Conservation (phyloP, 2,797 vertebrate genomes). For the Brachymystax lenok region DNA sequence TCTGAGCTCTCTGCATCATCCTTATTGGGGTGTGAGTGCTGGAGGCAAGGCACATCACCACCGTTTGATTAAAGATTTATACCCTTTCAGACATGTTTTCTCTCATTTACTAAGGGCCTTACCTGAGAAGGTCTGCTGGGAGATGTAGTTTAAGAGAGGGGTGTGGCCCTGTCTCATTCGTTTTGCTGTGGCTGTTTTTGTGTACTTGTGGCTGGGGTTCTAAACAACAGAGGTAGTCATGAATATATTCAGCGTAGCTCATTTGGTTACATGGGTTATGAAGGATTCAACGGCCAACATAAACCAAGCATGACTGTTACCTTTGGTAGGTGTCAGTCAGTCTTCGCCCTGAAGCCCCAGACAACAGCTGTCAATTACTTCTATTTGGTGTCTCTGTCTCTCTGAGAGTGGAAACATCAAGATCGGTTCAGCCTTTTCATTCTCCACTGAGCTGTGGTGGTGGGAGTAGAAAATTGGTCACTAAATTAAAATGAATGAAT, state of each 20-base stretch:
- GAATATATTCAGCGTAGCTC: constrained; percentile 11
- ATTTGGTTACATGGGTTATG: neutral
- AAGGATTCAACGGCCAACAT: neutral
- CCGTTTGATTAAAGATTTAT: constrained; percentile 79
- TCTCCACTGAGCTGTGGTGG: neutral
- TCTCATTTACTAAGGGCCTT: constrained; percentile 63
- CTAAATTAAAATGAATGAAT: neutral
- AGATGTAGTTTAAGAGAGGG: constrained; percentile 56
- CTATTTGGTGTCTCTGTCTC: neutral
- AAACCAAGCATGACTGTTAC: neutral
- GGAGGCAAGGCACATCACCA: constrained; percentile 69
- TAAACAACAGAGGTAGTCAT: constrained; percentile 14
- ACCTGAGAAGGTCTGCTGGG: constrained; percentile 56
- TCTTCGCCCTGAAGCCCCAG: neutral
- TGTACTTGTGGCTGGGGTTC: constrained; percentile 16
- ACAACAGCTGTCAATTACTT: neutral
- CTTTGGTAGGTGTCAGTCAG: neutral
- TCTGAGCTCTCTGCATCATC: constrained; percentile 74
- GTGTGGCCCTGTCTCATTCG: constrained; percentile 48
- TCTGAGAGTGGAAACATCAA: neutral
- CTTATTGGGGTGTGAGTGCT: constrained; percentile 65
- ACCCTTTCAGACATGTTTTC: constrained; percentile 74
- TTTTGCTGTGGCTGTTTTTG: constrained; percentile 46
- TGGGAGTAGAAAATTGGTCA: neutral
- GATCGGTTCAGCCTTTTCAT: neutral